Evolutionary conservation across 2,888 invertebrate genomes (phyloP).

Genomic region (Labia minor): DNA sequence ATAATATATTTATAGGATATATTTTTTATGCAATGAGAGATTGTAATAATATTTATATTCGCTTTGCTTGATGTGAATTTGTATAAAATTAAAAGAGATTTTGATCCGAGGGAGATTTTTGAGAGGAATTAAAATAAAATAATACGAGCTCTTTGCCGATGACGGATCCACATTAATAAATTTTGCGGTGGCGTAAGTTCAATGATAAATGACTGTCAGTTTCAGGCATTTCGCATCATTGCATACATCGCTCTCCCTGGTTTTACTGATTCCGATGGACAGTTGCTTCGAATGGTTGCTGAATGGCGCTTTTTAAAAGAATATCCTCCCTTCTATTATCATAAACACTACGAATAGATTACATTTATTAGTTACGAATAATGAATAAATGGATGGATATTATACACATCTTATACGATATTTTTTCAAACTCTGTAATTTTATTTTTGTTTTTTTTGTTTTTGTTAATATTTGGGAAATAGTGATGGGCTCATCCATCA

Average conservation of each 20-base stretch:
- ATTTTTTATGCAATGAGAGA: no score
- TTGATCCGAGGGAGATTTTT: background rate
- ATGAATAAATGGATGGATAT: background rate
- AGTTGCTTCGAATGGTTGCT: background rate
- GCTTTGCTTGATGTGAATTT: no score
- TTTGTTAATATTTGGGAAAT: no score
- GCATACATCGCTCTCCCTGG: background rate
- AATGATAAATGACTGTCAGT: background rate
- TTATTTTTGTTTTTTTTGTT: background rate
- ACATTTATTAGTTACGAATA: background rate
- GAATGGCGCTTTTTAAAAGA: background rate
- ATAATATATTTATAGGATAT: no score
- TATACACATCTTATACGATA: background rate
- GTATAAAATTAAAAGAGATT: no score
- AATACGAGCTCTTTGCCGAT: background rate
- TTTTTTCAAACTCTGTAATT: background rate
- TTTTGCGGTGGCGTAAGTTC: background rate
- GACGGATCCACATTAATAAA: background rate
- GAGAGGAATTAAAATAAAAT: background rate
- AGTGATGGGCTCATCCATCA: background rate
- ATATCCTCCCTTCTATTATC: background rate
- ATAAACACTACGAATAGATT: background rate
- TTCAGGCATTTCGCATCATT: background rate
- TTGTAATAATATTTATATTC: no score
- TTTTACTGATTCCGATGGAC: background rate